Evolutionary conservation across 2,888 invertebrate genomes (phyloP).

Genomic region (Malthinus flaveolus): DNA sequence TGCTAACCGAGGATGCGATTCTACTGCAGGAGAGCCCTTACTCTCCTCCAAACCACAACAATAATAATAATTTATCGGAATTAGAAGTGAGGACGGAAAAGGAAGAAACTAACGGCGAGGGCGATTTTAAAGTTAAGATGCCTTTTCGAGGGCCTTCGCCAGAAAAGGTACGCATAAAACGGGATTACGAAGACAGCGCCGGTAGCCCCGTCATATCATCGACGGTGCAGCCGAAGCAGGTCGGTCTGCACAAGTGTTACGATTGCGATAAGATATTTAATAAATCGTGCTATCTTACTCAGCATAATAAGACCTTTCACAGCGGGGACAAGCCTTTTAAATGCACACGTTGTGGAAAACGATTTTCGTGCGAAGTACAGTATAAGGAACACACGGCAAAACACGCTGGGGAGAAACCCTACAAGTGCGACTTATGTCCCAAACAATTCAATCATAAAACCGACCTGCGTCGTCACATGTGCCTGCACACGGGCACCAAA

Average conservation of each 20-base stretch:
- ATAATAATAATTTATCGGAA: conserved; percentile 33
- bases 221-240: conserved; percentile 39
- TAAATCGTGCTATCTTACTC: conserved; percentile 85
- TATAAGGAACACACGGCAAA: conserved; percentile 75
- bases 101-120: conserved; percentile 41
- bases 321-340: conserved; percentile 84
- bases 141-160: conserved; percentile 44
- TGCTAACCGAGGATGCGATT: conserved; percentile 38
- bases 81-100: conserved; percentile 33
- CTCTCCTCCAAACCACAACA: conserved; percentile 32
- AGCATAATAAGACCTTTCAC: conserved; percentile 89
- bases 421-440: conserved; percentile 82
- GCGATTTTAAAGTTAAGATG: conserved; percentile 42
- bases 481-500: conserved; percentile 83
- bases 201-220: conserved; percentile 48
- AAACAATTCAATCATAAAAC: conserved; percentile 92
- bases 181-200: conserved; percentile 46
- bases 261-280: conserved; percentile 85
- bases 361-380: conserved; percentile 73
- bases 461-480: conserved; percentile 83
- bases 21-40: conserved; percentile 25
- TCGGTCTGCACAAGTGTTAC: conserved; percentile 67
- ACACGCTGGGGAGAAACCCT: conserved; percentile 82
- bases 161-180: conserved; percentile 48
- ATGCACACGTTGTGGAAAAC: conserved; percentile 83